Conservation (phyloP, 1,140 invertebrate species). For the Leguminivora glycinivorella region DNA sequence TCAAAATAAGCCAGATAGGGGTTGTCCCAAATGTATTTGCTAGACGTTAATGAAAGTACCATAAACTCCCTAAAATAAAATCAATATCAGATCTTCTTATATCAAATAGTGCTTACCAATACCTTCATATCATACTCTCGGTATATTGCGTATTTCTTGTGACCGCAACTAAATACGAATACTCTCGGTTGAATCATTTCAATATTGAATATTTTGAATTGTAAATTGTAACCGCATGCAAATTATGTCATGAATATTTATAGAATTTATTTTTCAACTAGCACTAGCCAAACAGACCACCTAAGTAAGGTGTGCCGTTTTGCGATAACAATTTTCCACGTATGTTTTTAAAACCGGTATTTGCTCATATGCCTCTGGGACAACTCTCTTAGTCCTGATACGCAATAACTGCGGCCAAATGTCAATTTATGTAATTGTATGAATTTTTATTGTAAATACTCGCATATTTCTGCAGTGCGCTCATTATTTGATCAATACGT, state of each 20-base stretch:
- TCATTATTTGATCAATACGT: conserved; percentile 24
- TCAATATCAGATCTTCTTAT: too few species aligned
- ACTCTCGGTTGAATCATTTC: background rate
- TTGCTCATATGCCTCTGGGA: conserved; percentile 2
- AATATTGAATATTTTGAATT: background rate
- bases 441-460: conserved; percentile 25
- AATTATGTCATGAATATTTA: conserved; percentile 25
- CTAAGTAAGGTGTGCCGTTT: conserved; percentile 6
- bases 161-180: background rate
- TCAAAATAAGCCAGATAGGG: too few species aligned
- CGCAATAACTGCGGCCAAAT: background rate
- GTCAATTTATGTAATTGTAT: background rate
- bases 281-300: conserved; percentile 5
- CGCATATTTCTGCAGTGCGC: conserved; percentile 26
- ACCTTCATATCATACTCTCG: too few species aligned
- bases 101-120: too few species aligned
- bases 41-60: too few species aligned
- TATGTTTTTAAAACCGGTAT: conserved; percentile 3
- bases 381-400: conserved; percentile 1
- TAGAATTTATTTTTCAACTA: conserved; percentile 12
- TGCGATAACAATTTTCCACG: background rate
- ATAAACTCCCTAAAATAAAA: too few species aligned
- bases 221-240: conserved; percentile 16
- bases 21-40: too few species aligned
- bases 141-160: background rate